A percentile compares a stretch with the other conserved stretches of the same genome.
Conservation (phyloP, 2,888 invertebrate species). For the Epinotia bilunana region DNA sequence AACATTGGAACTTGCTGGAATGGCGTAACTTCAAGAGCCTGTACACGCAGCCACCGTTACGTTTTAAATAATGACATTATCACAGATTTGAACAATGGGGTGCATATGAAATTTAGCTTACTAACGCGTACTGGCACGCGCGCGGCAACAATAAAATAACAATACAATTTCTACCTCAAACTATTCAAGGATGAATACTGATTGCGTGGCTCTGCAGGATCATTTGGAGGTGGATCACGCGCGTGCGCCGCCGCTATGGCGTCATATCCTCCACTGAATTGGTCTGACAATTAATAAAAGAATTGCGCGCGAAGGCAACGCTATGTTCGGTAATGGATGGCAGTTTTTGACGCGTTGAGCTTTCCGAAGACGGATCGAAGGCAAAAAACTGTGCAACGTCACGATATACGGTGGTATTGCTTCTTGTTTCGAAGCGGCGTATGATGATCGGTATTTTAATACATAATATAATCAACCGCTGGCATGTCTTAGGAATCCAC, state of each 20-base stretch:
- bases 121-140: slow-evolving; percentile 56
- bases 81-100: slow-evolving; percentile 24
- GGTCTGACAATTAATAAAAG: slow-evolving; percentile 82
- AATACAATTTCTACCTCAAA: slow-evolving; percentile 67
- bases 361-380: slow-evolving; percentile 54
- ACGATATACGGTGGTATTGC: slow-evolving; percentile 36
- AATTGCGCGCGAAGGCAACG: slow-evolving; percentile 71
- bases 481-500: slow-evolving; percentile 16
- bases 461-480: slow-evolving; percentile 8
- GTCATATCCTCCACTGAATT: slow-evolving; percentile 82
- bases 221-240: slow-evolving; percentile 80
- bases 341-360: slow-evolving; percentile 68
- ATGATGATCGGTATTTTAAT: slow-evolving; percentile 26
- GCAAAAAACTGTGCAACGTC: slow-evolving; percentile 51
- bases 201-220: slow-evolving; percentile 65
- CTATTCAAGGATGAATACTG: slow-evolving; percentile 77
- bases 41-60: neutral
- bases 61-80: slow-evolving; percentile 13
- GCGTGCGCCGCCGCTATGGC: slow-evolving; percentile 72
- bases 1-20: slow-evolving; percentile 30
- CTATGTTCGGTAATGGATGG: slow-evolving; percentile 76
- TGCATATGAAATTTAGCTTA: slow-evolving; percentile 29
- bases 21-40: slow-evolving; percentile 23
- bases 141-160: slow-evolving; percentile 53
- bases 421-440: slow-evolving; percentile 10